Evolutionary conservation across 2,888 invertebrate genomes (phyloP).

Genomic region (Gasteruption jaculator): DNA sequence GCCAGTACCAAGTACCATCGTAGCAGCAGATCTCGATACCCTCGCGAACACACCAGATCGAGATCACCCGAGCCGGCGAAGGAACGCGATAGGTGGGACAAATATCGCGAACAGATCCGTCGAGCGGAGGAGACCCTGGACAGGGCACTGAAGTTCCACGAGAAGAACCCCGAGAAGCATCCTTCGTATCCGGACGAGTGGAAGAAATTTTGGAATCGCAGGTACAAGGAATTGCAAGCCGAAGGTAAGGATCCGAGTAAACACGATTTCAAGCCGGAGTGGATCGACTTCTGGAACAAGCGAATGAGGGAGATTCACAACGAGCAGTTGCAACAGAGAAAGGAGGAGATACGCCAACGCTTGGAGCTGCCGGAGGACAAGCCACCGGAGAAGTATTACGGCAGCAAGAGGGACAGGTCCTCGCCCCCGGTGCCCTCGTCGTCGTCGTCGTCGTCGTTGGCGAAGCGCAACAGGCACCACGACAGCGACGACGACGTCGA

Average conservation of each 20-base stretch:
- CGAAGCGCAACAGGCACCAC: conserved; percentile 26
- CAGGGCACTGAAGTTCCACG: conserved; percentile 67
- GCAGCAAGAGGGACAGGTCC: conserved; percentile 29
- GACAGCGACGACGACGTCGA: conserved; percentile 49
- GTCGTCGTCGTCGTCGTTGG: too few relatives aligned
- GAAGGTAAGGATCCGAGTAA: conserved; percentile 72
- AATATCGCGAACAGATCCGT: conserved; percentile 51
- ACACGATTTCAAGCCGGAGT: conserved; percentile 84
- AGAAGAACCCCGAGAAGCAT: conserved; percentile 84
- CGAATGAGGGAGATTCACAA: conserved; percentile 76
- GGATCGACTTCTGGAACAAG: conserved; percentile 82
- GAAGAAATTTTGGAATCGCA: conserved; percentile 84
- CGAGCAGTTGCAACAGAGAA: conserved; percentile 62
- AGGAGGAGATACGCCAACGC: conserved; percentile 66
- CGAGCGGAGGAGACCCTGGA: conserved; percentile 58
- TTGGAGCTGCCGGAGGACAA: conserved; percentile 55
- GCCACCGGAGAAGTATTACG: conserved; percentile 34
- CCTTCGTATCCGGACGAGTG: conserved; percentile 85
- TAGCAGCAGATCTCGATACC: conserved; percentile 40
- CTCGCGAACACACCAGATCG: conserved; percentile 34
- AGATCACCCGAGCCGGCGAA: conserved; percentile 38
- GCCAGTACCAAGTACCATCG: conserved; percentile 25
- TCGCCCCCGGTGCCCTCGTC: conserved; percentile 15
- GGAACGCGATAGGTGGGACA: conserved; percentile 57
- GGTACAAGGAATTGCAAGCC: conserved; percentile 74